phyloP scores from a whole-genome alignment of 2,888 invertebrate genomes.

The Heteromurus nitidus region DNA sequence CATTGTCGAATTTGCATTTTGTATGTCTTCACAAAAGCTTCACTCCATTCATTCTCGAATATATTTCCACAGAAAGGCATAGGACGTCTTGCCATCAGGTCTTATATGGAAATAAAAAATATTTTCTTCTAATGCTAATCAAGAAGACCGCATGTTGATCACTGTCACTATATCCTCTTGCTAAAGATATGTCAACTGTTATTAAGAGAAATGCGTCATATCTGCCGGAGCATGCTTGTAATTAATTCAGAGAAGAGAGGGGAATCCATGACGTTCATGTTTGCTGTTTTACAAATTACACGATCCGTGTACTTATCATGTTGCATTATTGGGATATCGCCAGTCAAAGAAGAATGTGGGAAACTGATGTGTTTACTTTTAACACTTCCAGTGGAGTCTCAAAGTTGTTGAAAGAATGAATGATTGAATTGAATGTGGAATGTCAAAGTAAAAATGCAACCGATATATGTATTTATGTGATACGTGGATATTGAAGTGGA shows the following conservation, averaged over 20 bases:
- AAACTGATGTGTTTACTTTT: too few relatives aligned
- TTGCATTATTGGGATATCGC: too few relatives aligned
- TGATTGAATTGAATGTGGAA: too few relatives aligned
- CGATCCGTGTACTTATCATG: too few relatives aligned
- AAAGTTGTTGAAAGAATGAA: too few relatives aligned
- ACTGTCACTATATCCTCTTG: neutral
- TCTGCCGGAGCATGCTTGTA: neutral
- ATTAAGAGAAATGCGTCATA: neutral
- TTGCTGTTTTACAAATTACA: too few relatives aligned
- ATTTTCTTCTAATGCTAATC: slow-evolving; percentile 49
- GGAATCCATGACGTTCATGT: too few relatives aligned
- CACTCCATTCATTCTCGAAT: neutral
- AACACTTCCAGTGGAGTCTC: too few relatives aligned
- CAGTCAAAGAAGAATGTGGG: too few relatives aligned
- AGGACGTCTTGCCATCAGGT: neutral
- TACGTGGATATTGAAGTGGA: too few relatives aligned
- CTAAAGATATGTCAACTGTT: neutral
- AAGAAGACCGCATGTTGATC: slow-evolving; percentile 50
- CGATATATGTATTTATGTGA: too few relatives aligned
- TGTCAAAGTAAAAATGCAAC: too few relatives aligned
- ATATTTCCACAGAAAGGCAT: neutral
- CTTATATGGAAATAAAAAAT: neutral
- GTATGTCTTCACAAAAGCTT: slow-evolving; percentile 24
- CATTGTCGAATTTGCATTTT: slow-evolving; percentile 8
- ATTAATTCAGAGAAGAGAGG: slow-evolving; percentile 8